Conservation (phyloP, 2,888 invertebrate species). For the Latheticus oryzae region DNA sequence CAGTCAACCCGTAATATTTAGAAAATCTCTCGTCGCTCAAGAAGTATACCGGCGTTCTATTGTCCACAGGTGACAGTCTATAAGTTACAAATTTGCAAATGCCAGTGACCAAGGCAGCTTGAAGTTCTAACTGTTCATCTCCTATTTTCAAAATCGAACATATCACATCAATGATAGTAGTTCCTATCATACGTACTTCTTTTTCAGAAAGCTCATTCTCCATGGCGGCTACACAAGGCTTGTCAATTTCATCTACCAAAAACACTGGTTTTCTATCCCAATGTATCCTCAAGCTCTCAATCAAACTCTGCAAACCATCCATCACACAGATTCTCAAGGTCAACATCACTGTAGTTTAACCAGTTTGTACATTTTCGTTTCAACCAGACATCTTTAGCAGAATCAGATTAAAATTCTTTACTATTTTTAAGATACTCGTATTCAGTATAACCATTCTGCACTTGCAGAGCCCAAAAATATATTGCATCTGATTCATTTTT, state of each 20-base stretch:
- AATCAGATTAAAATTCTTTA: conserved; percentile 26
- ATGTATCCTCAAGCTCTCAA: conserved; percentile 18
- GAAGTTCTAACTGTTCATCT: conserved; percentile 20
- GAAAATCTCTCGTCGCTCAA: conserved; percentile 26
- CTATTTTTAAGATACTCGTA: conserved; percentile 21
- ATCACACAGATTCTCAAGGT: conserved; percentile 9
- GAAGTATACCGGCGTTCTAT: conserved; percentile 24
- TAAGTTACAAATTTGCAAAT: conserved; percentile 22
- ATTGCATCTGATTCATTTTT: conserved; percentile 15
- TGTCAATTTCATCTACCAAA: conserved; percentile 23
- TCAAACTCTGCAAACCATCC: conserved; percentile 28
- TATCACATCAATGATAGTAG: conserved; percentile 26
- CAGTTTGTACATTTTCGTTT: conserved; percentile 20
- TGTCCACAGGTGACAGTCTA: conserved; percentile 25
- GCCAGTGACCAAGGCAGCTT: conserved; percentile 26
- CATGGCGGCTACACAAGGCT: conserved; percentile 31
- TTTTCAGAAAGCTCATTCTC: conserved; percentile 17
- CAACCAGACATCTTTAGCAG: conserved; percentile 3
- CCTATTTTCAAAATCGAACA: conserved; percentile 21
- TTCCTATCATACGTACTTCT: conserved; percentile 24
- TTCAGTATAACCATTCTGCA: conserved; percentile 13
- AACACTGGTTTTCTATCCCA: conserved; percentile 19
- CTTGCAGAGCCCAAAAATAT: conserved; percentile 14
- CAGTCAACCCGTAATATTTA: conserved; percentile 35
- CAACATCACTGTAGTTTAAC: conserved; percentile 16